Conservation (phyloP, 2,797 vertebrate genomes). For the Pangasius mekongensis region DNA sequence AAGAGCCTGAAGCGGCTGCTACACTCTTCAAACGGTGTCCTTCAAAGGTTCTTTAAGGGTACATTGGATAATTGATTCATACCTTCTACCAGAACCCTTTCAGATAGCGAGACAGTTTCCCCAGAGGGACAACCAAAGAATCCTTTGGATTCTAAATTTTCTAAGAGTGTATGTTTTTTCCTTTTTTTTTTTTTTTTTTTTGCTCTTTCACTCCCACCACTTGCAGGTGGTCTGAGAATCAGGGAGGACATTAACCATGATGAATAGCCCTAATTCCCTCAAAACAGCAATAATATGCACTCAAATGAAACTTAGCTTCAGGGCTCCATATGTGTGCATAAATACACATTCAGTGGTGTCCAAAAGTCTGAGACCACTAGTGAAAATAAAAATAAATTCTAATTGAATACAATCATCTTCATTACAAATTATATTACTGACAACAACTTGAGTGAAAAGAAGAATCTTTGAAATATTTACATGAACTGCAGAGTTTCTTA, state of each 20-base stretch:
- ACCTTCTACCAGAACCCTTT: neutral
- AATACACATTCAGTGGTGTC: neutral
- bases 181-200: neutral
- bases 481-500: neutral
- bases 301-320: neutral
- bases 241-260: neutral
- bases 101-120: neutral
- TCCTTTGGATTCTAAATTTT: neutral
- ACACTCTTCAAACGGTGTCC: neutral
- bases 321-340: neutral
- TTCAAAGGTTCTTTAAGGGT: neutral
- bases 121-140: neutral
- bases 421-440: neutral
- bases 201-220: neutral
- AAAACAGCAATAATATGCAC: neutral
- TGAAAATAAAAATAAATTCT: neutral
- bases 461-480: neutral
- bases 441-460: neutral
- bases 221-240: slow-evolving; percentile 7
- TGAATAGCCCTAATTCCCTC: neutral
- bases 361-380: neutral
- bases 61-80: neutral
- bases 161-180: neutral
- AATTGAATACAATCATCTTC: neutral
- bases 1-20: neutral